Evolutionary conservation across 2,113 vertebrate species (phyloP).

Genomic region (Lontra canadensis): DNA sequence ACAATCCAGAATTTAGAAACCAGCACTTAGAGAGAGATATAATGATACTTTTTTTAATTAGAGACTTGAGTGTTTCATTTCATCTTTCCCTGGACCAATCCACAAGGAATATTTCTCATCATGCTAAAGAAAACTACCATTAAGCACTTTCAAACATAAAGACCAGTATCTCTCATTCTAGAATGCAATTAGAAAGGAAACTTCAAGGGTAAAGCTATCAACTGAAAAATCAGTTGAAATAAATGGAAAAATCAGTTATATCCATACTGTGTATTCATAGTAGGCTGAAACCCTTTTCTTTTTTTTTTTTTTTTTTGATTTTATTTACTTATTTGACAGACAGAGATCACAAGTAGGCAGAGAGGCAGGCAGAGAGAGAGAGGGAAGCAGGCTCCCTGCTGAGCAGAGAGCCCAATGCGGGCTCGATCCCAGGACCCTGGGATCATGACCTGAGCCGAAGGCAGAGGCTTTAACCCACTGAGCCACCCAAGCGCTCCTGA

Average conservation of each 20-base stretch:
- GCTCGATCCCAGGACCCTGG: too few species aligned
- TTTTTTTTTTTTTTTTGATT: too few species aligned
- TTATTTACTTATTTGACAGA: too few species aligned
- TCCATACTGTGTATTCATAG: neutral
- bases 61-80: neutral
- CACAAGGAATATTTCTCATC: conserved; percentile 1
- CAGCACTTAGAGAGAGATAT: neutral
- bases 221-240: conserved; percentile 45
- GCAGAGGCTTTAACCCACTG: too few species aligned
- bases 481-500: neutral
- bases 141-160: conserved; percentile 37
- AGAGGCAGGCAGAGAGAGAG: too few species aligned
- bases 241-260: conserved; percentile 25
- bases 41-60: neutral
- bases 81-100: neutral
- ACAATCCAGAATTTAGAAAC: neutral
- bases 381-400: too few species aligned
- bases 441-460: too few species aligned
- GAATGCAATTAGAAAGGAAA: conserved; percentile 10
- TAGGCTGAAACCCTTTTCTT: neutral
- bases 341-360: too few species aligned
- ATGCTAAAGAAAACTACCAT: conserved; percentile 34
- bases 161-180: neutral
- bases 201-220: conserved; percentile 26
- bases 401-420: too few species aligned